Conservation (phyloP, 2,888 invertebrate species). For the Nineta flava region DNA sequence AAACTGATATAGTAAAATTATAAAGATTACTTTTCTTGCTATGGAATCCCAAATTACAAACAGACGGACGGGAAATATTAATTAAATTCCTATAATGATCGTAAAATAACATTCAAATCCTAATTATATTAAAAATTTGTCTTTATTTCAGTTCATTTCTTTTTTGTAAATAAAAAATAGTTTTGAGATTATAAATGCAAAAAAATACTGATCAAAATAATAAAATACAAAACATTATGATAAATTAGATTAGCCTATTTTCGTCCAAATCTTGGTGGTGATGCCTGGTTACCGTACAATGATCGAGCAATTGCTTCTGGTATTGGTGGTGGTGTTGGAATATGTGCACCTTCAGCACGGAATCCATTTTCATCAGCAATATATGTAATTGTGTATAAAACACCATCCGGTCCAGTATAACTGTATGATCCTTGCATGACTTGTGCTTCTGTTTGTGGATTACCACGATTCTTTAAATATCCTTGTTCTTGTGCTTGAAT, state of each 20-base stretch:
- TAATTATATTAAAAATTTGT: neutral
- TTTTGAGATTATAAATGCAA: neutral
- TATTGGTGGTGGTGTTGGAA: constrained; percentile 29
- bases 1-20: too few relatives aligned
- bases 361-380: constrained; percentile 33
- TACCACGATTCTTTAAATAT: constrained; percentile 24
- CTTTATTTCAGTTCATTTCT: neutral
- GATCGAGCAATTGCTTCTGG: constrained; percentile 16
- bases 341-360: constrained; percentile 31
- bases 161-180: neutral
- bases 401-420: constrained; percentile 41
- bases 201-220: neutral
- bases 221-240: too few relatives aligned
- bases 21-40: too few relatives aligned
- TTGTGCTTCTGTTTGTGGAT: constrained; percentile 20
- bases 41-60: too few relatives aligned
- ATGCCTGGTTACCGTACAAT: constrained; percentile 13
- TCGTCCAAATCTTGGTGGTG: neutral
- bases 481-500: constrained; percentile 49
- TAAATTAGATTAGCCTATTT: too few relatives aligned
- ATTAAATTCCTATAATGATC: too few relatives aligned
- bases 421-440: constrained; percentile 39
- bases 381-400: constrained; percentile 34
- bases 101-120: neutral
- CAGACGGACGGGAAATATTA: too few relatives aligned